These are phyloP conservation scores for Entomobrya multifasciata DNA, from an alignment of 2,888 invertebrate species.

Conservation along the genomic window DNA sequence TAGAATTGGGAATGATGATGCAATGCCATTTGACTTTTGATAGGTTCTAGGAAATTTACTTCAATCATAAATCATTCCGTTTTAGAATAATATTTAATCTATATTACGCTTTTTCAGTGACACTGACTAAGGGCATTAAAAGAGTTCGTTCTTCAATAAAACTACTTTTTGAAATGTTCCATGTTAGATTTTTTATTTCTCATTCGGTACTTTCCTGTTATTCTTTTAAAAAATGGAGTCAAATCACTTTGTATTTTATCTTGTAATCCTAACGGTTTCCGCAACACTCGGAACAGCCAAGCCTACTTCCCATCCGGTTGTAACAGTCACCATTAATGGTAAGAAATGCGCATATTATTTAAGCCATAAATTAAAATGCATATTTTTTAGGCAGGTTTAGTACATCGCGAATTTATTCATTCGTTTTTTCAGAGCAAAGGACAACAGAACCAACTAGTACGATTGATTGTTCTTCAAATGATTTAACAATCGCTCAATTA, in stretches of 20 bases:
- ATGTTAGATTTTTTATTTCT: neutral
- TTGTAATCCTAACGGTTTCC: no score
- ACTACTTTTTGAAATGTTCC: neutral
- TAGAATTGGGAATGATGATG: no score
- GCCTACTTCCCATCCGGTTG: no score
- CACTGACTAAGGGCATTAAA: neutral
- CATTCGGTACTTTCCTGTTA: no score
- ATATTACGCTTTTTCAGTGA: neutral
- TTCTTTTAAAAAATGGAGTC: no score
- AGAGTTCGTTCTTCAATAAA: neutral
- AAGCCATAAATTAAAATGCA: neutral
- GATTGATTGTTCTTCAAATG: slow-evolving; percentile 20
- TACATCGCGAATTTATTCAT: neutral
- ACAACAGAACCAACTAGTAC: neutral
- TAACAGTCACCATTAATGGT: neutral
- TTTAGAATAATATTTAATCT: neutral
- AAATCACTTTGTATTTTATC: no score
- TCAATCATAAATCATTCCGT: neutral
- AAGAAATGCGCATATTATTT: neutral
- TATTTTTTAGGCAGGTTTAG: no score
- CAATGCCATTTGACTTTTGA: neutral
- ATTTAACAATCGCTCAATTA: slow-evolving; percentile 24
- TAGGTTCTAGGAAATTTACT: slow-evolving; percentile 12
- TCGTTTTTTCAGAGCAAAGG: neutral
- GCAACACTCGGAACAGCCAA: no score